A percentile compares a stretch with the other conserved stretches of the same genome.
phyloP scores from a whole-genome alignment of 2,113 vertebrate genomes.

The Epinephelus lanceolatus region DNA sequence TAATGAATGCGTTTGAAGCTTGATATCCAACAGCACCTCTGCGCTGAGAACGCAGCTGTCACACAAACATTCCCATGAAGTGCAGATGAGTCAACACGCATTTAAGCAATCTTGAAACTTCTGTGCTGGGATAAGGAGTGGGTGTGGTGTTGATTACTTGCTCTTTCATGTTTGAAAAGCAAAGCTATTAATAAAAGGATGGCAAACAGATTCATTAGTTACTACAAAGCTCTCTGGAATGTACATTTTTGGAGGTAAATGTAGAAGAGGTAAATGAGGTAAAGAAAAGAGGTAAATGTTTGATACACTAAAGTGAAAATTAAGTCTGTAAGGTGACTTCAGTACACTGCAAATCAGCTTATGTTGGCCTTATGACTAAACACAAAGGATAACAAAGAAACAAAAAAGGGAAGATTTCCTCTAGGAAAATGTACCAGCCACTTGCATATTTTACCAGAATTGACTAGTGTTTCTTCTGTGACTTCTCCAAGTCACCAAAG shows the following conservation, averaged over 20 bases:
- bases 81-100: conserved; percentile 8
- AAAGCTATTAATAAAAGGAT: neutral
- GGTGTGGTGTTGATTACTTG: neutral
- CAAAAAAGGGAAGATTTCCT: too few relatives aligned
- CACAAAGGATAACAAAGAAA: neutral
- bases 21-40: neutral
- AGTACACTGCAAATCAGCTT: neutral
- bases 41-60: neutral
- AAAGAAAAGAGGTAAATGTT: neutral
- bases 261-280: too few relatives aligned
- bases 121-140: neutral
- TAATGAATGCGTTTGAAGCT: neutral
- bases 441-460: too few relatives aligned
- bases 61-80: neutral
- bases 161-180: neutral
- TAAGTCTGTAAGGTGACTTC: neutral
- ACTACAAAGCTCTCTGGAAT: neutral
- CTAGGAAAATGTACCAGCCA: too few relatives aligned
- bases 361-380: neutral
- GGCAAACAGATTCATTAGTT: neutral
- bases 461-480: too few relatives aligned
- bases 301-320: neutral
- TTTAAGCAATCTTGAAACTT: conserved; percentile 13
- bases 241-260: neutral
- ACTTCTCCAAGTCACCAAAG: too few relatives aligned